Conservation (phyloP, 2,113 vertebrate genomes). For the Indicator maculatus region DNA sequence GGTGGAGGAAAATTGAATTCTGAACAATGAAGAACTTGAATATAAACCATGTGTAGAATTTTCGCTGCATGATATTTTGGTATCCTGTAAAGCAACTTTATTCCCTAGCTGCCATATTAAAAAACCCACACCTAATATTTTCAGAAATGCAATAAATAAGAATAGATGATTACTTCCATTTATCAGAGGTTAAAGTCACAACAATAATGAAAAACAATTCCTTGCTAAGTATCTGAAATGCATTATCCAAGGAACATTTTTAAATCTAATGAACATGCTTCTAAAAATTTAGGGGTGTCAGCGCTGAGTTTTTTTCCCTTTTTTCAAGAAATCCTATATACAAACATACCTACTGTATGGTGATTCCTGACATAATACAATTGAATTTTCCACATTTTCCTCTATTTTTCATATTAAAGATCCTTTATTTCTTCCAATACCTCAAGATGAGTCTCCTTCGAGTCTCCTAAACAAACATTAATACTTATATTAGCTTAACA, state of each 20-base stretch:
- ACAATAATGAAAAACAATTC: slow-evolving; percentile 50
- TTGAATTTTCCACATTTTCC: neutral
- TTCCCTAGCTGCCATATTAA: slow-evolving; percentile 73
- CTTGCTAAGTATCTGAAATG: neutral
- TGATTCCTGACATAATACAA: neutral
- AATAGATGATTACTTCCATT: slow-evolving; percentile 63
- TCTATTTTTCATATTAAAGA: slow-evolving; percentile 18
- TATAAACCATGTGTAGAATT: slow-evolving; percentile 64
- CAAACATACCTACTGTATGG: neutral
- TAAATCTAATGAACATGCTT: neutral
- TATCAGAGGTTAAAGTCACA: slow-evolving; percentile 49
- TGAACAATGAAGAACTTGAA: slow-evolving; percentile 59
- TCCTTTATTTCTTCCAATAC: neutral
- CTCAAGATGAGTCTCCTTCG: neutral
- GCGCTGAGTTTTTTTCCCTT: neutral
- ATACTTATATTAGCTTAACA: slow-evolving; percentile 22
- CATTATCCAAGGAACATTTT: neutral
- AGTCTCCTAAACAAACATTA: slow-evolving; percentile 25
- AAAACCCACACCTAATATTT: slow-evolving; percentile 71
- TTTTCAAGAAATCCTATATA: neutral
- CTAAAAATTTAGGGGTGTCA: neutral
- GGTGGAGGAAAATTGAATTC: slow-evolving; percentile 52
- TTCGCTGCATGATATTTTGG: slow-evolving; percentile 51
- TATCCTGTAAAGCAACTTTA: slow-evolving; percentile 74
- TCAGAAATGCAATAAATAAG: slow-evolving; percentile 57